phyloP scores from a whole-genome alignment of 2,888 invertebrate species.

The Agrochola circellaris region DNA sequence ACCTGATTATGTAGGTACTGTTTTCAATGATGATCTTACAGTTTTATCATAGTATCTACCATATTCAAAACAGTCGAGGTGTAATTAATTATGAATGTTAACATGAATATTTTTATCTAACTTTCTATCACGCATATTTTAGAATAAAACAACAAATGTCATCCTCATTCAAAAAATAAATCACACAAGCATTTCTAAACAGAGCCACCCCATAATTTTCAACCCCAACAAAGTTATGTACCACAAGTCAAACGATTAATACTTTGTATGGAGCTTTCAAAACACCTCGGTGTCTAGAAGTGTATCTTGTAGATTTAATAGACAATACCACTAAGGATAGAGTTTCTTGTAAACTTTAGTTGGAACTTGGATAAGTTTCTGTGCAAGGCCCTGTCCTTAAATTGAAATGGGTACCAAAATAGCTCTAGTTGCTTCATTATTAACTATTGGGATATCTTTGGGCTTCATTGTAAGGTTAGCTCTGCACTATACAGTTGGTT shows the following conservation, averaged over 20 bases:
- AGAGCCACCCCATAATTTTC: slow-evolving; percentile 2
- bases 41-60: not conserved
- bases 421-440: slow-evolving; percentile 82
- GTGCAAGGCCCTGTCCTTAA: slow-evolving; percentile 85
- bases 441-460: slow-evolving; percentile 74
- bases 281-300: slow-evolving; percentile 79
- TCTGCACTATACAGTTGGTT: slow-evolving; percentile 37
- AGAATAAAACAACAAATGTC: not conserved
- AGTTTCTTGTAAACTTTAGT: slow-evolving; percentile 87
- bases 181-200: not conserved
- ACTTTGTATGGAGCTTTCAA: slow-evolving; percentile 74
- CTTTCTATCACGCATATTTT: no score
- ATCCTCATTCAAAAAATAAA: not conserved
- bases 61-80: no score
- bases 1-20: not conserved
- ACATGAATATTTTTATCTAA: not conserved
- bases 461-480: slow-evolving; percentile 61
- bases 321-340: slow-evolving; percentile 85
- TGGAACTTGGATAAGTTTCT: slow-evolving; percentile 85
- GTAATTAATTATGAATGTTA: no score
- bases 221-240: slow-evolving; percentile 50
- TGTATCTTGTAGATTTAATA: slow-evolving; percentile 88
- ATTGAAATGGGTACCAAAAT: slow-evolving; percentile 88
- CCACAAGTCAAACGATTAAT: slow-evolving; percentile 72
- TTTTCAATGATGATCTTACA: not conserved